phyloP scores from a whole-genome alignment of 2,888 invertebrate genomes.

The Criorhina ranunculi region DNA sequence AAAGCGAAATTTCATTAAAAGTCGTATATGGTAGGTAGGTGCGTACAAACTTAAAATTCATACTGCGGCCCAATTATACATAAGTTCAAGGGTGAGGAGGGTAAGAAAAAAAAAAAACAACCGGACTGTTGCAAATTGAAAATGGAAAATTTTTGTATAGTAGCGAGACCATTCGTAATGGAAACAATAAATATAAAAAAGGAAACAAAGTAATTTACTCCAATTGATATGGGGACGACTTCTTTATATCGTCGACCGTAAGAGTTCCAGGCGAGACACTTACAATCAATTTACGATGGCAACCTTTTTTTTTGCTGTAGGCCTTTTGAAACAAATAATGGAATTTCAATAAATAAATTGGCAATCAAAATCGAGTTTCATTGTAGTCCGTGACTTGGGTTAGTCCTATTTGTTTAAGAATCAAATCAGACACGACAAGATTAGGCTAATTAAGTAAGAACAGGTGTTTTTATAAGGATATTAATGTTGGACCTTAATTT shows the following conservation, averaged over 20 bases:
- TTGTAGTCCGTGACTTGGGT: too few species aligned
- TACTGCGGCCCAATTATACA: background rate
- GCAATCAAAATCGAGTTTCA: too few species aligned
- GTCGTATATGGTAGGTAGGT: too few species aligned
- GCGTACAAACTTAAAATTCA: too few species aligned
- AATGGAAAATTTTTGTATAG: conserved; percentile 21
- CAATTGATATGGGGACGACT: conserved; percentile 18
- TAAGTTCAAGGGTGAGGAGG: background rate
- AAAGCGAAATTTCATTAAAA: background rate
- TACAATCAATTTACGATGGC: background rate
- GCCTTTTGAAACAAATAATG: background rate
- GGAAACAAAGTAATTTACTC: conserved; percentile 35
- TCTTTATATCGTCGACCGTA: background rate
- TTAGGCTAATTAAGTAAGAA: too few species aligned
- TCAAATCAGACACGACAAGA: too few species aligned
- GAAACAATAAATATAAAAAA: conserved; percentile 32
- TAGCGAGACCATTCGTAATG: conserved; percentile 16
- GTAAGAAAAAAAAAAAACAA: background rate
- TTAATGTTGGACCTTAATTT: too few species aligned
- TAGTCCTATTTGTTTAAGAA: too few species aligned
- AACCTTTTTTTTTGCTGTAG: background rate
- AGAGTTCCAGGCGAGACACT: background rate
- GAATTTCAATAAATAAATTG: too few species aligned
- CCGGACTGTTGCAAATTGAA: conserved; percentile 15
- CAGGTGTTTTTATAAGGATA: too few species aligned